phyloP scores from a whole-genome alignment of 2,797 vertebrate species.

The Dendrocincla fuliginosa region DNA sequence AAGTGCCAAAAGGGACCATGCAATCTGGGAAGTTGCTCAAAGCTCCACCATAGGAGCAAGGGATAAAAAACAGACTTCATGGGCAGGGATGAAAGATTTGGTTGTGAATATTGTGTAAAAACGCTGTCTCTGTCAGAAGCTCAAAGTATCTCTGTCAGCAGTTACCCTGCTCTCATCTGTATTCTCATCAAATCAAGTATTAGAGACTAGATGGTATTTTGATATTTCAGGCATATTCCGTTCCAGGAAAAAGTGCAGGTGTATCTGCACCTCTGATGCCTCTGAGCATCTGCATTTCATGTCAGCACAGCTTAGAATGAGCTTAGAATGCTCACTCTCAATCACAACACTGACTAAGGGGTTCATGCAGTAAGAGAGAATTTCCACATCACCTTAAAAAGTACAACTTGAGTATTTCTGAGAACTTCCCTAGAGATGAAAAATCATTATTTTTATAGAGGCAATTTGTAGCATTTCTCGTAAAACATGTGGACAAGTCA shows the following conservation, averaged over 20 bases:
- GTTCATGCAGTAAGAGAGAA: neutral
- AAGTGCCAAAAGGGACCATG: neutral
- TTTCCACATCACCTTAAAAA: neutral
- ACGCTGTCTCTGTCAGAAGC: neutral
- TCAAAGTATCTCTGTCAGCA: neutral
- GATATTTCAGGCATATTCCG: neutral
- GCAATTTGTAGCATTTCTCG: neutral
- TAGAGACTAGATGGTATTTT: neutral
- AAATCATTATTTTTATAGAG: neutral
- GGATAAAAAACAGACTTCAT: rapidly evolving
- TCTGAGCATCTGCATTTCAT: neutral
- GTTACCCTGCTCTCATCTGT: neutral
- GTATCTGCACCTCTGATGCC: neutral
- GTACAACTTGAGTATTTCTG: neutral
- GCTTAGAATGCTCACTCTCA: neutral
- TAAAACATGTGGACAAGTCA: neutral
- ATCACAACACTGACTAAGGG: neutral
- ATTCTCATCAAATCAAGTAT: neutral
- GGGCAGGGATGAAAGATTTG: neutral
- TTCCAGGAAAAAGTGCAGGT: neutral
- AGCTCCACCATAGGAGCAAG: neutral
- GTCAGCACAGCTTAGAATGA: neutral
- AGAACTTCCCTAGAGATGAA: neutral
- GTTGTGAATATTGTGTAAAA: neutral
- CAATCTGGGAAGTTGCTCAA: neutral